Evolutionary conservation across 2,797 vertebrate species (phyloP), one percentile per base, ranked within the genome.

Genomic region (Dendrocincla tyrannina): DNA sequence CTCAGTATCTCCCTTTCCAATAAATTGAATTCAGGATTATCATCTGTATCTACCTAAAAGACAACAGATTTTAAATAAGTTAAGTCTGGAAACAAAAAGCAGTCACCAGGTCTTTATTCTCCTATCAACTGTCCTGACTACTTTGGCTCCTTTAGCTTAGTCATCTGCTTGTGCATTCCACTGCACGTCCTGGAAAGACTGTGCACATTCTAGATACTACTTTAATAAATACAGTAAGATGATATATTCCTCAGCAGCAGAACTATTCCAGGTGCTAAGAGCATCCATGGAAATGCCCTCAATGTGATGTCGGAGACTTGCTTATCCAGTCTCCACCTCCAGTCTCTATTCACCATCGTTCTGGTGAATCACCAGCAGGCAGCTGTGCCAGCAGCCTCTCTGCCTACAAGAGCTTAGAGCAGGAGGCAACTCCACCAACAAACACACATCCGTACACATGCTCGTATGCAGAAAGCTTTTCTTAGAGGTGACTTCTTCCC

Each of bases 371-470:
- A 62, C 24, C 30, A 41, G 41, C 44, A 69, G 35, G 55, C 32
- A 75, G 75, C 47, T 37, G 16, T 28, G 58, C 46, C 78, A 70
- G 69, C 52, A 85, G 32, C 53, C 2, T 0, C 1, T 0, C 17
- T 44, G 39, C 52, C 75, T 59, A 7, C n/a, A 20, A 25, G 52
- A 46, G 19, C 19, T 47, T 30, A 37, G n/a, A 60, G 63, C 42
- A 47, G 39, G 20, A 46, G 32, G 37, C 37, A 85, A 27, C 53
- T 80, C 69, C 79, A 20, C 35, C 14, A 23, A 53, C 18, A 41
- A 67, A 73, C 25, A 15, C 3, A 0, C 20, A 37, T 72, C 32
- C 1, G 0, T 4, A 37, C 20, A 17, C 1, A 0, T 7, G 46
- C 66, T 44, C 53, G 9, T n/a, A 37, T 27, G 41, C 7, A 4